A percentile compares a stretch with the other conserved stretches of the same genome.
Evolutionary conservation across 2,797 vertebrate genomes (phyloP).

Genomic region (Melanotaenia trifasciata): DNA sequence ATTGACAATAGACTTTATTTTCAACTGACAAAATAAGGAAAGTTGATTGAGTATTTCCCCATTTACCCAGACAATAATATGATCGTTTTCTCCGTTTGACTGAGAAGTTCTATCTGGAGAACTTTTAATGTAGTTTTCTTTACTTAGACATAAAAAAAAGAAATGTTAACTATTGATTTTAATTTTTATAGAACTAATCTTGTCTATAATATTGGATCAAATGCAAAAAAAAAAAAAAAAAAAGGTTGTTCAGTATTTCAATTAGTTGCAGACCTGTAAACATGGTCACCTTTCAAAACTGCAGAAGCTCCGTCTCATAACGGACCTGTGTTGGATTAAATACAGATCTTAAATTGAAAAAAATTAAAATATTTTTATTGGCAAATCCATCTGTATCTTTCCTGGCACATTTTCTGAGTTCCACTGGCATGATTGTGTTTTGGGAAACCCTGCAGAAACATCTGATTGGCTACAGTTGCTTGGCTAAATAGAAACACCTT

Average conservation of each 20-base stretch:
- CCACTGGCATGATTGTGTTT: not conserved
- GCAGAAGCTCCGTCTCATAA: too few species aligned
- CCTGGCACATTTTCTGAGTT: too few species aligned
- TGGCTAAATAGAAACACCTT: not conserved
- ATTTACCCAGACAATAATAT: not conserved
- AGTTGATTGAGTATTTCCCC: not conserved
- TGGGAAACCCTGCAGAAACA: not conserved
- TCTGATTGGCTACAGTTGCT: not conserved
- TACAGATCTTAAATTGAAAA: too few species aligned
- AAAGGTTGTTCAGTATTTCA: not conserved
- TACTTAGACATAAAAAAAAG: not conserved
- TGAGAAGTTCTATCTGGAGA: not conserved
- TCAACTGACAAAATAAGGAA: too few species aligned
- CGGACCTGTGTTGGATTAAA: too few species aligned
- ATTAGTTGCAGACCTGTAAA: too few species aligned
- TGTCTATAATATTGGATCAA: not conserved
- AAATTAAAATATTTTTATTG: too few species aligned
- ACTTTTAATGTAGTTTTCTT: not conserved
- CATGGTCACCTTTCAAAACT: too few species aligned
- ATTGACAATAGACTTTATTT: not conserved
- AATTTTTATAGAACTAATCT: too few species aligned
- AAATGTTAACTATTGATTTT: not conserved
- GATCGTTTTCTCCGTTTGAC: not conserved
- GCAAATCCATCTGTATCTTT: too few species aligned
- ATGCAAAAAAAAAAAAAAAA: not conserved